Evolutionary conservation across 2,797 vertebrate species (phyloP).

Genomic region (Xenopus petersii): DNA sequence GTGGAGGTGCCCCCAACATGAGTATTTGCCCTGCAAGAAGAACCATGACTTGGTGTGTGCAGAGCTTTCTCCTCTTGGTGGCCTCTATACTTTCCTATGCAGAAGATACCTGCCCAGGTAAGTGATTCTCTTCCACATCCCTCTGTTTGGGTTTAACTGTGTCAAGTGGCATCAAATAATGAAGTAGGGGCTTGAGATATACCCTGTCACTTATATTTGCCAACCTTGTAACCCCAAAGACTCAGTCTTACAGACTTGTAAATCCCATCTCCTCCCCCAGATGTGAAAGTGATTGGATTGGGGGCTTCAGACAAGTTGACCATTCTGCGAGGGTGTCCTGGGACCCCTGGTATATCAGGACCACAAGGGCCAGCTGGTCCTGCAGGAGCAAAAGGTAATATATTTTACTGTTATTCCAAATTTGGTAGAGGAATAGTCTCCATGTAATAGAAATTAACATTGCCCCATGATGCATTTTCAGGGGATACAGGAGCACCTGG

Average conservation of each 20-base stretch:
- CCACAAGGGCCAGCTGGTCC: background rate
- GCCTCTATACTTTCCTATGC: background rate
- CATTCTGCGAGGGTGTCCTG: conserved; percentile 33
- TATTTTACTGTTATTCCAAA: background rate
- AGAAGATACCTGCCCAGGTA: conserved; percentile 31
- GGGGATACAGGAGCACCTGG: conserved; percentile 18
- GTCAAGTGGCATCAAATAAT: background rate
- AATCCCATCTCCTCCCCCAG: background rate
- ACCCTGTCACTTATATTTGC: no score
- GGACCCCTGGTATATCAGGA: conserved; percentile 7
- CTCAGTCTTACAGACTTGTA: no score
- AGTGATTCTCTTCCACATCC: background rate
- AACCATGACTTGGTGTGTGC: background rate
- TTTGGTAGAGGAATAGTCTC: no score
- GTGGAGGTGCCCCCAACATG: background rate
- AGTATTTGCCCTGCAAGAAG: background rate
- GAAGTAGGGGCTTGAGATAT: background rate
- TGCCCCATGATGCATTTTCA: background rate
- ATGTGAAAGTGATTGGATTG: conserved; percentile 21
- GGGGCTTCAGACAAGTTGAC: conserved; percentile 30
- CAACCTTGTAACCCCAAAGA: no score
- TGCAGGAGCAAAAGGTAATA: background rate
- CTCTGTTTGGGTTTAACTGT: background rate
- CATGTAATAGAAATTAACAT: no score
- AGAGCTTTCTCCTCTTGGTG: background rate